Conservation (phyloP, 2,797 vertebrate species). For the Neostethus bicornis region DNA sequence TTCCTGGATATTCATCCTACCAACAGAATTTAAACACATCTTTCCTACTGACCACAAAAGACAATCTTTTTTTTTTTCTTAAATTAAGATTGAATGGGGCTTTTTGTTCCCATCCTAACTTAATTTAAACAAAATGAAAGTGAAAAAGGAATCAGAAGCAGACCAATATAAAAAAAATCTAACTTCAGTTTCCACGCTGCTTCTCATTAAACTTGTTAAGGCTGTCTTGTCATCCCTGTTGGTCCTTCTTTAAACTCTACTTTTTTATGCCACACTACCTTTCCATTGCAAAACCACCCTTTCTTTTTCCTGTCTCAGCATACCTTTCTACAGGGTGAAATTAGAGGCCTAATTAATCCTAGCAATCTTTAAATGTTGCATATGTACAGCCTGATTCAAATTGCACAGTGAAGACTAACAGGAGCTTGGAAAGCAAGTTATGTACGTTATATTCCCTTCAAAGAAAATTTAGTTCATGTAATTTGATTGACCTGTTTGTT, state of each 20-base stretch:
- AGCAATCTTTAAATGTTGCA: neutral
- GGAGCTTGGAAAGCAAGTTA: no score
- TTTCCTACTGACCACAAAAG: neutral
- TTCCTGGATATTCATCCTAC: neutral
- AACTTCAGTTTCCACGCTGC: conserved; percentile 34
- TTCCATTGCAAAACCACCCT: neutral
- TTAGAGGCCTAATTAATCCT: neutral
- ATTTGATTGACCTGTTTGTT: no score
- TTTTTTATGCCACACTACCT: conserved; percentile 27
- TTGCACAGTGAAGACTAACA: no score
- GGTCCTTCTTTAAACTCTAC: conserved; percentile 5
- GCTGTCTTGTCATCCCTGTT: conserved; percentile 30
- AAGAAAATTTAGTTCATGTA: no score
- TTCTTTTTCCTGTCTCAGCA: neutral
- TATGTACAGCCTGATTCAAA: neutral
- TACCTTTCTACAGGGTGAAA: rapidly evolving
- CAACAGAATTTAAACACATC: neutral
- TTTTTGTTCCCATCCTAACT: neutral
- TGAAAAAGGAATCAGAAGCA: conserved; percentile 7
- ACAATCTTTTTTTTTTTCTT: neutral
- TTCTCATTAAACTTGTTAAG: conserved; percentile 44
- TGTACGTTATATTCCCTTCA: no score
- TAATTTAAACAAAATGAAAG: neutral
- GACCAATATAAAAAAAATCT: conserved; percentile 17
- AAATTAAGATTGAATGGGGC: neutral